phyloP scores from a whole-genome alignment of 2,888 invertebrate species.

The Lysandra bellargus region DNA sequence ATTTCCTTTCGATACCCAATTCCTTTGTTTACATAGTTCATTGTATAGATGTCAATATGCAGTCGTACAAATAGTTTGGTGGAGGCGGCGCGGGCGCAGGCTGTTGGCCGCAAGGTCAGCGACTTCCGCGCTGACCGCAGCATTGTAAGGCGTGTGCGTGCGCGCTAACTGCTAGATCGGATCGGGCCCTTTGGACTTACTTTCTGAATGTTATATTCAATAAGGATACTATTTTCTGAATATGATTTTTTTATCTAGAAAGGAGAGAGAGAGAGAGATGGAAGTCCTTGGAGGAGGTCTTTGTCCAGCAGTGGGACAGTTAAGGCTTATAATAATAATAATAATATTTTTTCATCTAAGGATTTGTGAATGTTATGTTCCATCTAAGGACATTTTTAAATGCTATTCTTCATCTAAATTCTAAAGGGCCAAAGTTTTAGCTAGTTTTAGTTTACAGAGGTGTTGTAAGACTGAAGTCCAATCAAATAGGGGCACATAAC shows the following conservation, averaged over 20 bases:
- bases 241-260: background rate
- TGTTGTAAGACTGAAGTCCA: too few relatives aligned
- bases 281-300: too few relatives aligned
- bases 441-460: too few relatives aligned
- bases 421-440: too few relatives aligned
- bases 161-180: constrained; percentile 17
- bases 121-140: constrained; percentile 53
- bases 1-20: background rate
- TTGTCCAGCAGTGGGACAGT: too few relatives aligned
- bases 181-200: background rate
- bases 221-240: background rate
- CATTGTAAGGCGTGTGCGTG: background rate
- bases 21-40: constrained; percentile 15
- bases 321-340: too few relatives aligned
- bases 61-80: constrained; percentile 41
- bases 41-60: background rate
- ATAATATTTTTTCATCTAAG: too few relatives aligned
- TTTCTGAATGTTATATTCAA: background rate
- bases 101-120: constrained; percentile 67
- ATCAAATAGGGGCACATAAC: too few relatives aligned
- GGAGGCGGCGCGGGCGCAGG: constrained; percentile 51
- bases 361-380: background rate
- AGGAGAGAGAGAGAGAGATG: too few relatives aligned
- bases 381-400: too few relatives aligned
- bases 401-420: too few relatives aligned